phyloP scores from a whole-genome alignment of 2,888 invertebrate genomes.

The Eilema griseolum region DNA sequence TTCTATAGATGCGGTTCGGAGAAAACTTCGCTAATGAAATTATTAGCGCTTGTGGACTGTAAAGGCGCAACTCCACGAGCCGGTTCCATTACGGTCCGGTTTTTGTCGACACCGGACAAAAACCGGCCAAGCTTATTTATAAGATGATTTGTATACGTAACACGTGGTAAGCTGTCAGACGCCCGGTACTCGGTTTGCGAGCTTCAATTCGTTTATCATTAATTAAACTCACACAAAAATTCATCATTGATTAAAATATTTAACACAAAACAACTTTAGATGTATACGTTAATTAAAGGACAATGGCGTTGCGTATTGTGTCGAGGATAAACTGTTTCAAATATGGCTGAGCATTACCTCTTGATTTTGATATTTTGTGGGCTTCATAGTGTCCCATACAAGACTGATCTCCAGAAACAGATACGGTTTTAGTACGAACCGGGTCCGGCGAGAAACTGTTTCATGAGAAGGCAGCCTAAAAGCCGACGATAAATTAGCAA shows the following conservation, averaged over 20 bases:
- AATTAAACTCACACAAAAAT: no score
- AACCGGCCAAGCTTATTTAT: neutral
- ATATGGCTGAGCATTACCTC: neutral
- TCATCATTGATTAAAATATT: no score
- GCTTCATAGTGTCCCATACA: neutral
- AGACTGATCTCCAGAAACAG: neutral
- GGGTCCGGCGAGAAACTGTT: neutral
- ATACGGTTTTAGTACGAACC: neutral
- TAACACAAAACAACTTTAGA: neutral
- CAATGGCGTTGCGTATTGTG: neutral
- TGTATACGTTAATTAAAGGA: neutral
- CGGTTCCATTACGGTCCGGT: neutral
- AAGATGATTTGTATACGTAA: neutral
- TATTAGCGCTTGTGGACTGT: slow-evolving; percentile 68
- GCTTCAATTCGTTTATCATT: no score
- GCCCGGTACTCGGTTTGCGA: no score
- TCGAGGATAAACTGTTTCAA: no score
- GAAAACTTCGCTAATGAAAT: slow-evolving; percentile 69
- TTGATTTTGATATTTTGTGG: neutral
- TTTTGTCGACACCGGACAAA: neutral
- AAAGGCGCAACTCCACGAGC: slow-evolving; percentile 64
- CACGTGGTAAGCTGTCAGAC: neutral
- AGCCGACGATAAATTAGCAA: slow-evolving; percentile 69
- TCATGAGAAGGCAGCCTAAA: neutral
- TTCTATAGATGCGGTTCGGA: slow-evolving; percentile 60